A percentile compares a stretch with the other conserved stretches of the same genome.
Evolutionary conservation across 1,140 invertebrate species (phyloP).

Genomic region (Eumeta japonica): DNA sequence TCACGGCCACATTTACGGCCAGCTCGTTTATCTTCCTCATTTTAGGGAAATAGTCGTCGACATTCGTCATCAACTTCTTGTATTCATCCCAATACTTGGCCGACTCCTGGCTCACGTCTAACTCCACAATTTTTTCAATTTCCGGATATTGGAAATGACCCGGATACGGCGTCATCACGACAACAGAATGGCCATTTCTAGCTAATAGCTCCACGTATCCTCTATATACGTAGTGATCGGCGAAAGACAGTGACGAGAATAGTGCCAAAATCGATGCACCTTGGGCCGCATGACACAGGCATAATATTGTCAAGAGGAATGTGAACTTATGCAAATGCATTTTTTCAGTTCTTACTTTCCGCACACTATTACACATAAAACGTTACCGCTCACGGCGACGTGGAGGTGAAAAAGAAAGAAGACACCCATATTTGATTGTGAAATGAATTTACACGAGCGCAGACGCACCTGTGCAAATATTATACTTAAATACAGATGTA

Average conservation of each 20-base stretch:
- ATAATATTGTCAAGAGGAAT: too few species aligned
- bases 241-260: constrained; percentile 42
- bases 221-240: constrained; percentile 40
- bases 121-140: constrained; percentile 30
- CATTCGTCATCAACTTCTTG: constrained; percentile 26
- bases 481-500: too few species aligned
- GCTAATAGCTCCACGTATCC: constrained; percentile 32
- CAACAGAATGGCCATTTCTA: constrained; percentile 31
- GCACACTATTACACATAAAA: background rate
- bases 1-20: constrained; percentile 32
- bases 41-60: constrained; percentile 32
- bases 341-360: too few species aligned
- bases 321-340: too few species aligned
- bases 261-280: constrained; percentile 40
- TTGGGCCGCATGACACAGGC: constrained; percentile 16
- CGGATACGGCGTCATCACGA: constrained; percentile 48
- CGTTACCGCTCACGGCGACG: background rate
- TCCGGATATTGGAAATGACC: constrained; percentile 35
- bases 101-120: constrained; percentile 36
- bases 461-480: constrained; percentile 15
- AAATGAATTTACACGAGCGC: too few species aligned
- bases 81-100: constrained; percentile 34
- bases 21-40: constrained; percentile 31
- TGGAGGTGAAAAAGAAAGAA: too few species aligned
- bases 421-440: too few species aligned